A percentile compares a stretch with the other conserved stretches of the same genome.
Conservation (phyloP, 2,797 vertebrate genomes). For the Eulemur mongoz region DNA sequence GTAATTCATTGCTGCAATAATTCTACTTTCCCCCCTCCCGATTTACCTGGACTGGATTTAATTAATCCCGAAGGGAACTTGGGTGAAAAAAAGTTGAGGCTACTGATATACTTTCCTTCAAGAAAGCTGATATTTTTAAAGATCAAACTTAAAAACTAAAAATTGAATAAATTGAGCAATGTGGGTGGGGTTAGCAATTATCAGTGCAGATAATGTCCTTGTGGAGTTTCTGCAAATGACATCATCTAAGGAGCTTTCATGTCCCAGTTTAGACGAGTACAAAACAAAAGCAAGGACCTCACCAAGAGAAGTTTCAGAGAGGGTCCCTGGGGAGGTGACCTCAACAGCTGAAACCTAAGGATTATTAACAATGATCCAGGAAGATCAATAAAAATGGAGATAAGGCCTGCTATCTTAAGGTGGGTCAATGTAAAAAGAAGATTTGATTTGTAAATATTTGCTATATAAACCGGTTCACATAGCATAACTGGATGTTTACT, state of each 20-base stretch:
- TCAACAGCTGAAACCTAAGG: background rate
- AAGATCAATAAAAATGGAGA: background rate
- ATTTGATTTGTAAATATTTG: background rate
- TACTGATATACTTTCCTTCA: background rate
- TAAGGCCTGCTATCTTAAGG: background rate
- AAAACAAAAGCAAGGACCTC: background rate
- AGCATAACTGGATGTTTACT: background rate
- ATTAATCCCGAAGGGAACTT: constrained; percentile 49
- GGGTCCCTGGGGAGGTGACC: background rate
- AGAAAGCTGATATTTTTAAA: background rate
- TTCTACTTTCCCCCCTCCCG: background rate
- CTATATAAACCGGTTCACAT: background rate
- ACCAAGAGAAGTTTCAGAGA: background rate
- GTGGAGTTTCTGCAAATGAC: background rate
- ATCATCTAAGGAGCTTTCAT: background rate
- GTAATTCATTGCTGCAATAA: background rate
- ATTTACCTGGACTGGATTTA: background rate
- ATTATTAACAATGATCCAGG: background rate
- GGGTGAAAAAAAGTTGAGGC: background rate
- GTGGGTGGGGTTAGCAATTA: background rate
- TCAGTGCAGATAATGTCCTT: background rate
- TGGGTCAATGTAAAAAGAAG: background rate
- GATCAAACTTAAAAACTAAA: constrained; percentile 1
- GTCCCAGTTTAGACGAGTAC: background rate
- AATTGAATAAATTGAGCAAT: background rate